These are phyloP conservation scores for Urocitellus parryii DNA, from an alignment of 2,113 vertebrate genomes.

Conservation along the genomic window DNA sequence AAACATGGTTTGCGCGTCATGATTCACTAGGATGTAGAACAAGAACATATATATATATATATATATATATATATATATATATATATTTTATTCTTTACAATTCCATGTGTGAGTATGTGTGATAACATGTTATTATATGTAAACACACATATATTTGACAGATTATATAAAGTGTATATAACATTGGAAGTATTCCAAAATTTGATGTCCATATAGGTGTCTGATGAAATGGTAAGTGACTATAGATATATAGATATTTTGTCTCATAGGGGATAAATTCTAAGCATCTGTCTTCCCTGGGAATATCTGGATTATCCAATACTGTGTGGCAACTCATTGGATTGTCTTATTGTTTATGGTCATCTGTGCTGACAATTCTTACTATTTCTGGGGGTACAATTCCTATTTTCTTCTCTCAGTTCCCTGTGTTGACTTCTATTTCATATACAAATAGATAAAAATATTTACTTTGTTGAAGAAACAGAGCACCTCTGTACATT, in stretches of 20 bases:
- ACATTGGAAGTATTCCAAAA: background rate
- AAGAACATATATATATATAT: background rate
- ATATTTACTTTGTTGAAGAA: background rate
- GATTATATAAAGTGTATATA: background rate
- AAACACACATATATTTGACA: background rate
- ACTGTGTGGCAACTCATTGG: background rate
- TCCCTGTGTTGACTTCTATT: background rate
- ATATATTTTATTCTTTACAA: background rate
- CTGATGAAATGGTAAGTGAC: background rate
- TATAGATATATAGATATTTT: conserved; percentile 7
- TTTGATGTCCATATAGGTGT: background rate
- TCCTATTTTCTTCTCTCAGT: conserved; percentile 2
- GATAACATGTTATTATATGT: background rate
- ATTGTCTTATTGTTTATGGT: background rate
- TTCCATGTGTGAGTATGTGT: background rate
- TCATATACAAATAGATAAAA: background rate
- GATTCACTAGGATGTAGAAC: background rate
- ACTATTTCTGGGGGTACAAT: background rate
- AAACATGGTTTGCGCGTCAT: background rate
- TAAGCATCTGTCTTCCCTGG: background rate
- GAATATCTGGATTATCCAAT: background rate
- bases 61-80: background rate
- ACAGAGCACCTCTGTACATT: background rate
- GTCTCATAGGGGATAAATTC: background rate
- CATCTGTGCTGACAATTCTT: background rate